Evolutionary conservation across 2,888 invertebrate species (phyloP).

Genomic region (Parelbella ahira): DNA sequence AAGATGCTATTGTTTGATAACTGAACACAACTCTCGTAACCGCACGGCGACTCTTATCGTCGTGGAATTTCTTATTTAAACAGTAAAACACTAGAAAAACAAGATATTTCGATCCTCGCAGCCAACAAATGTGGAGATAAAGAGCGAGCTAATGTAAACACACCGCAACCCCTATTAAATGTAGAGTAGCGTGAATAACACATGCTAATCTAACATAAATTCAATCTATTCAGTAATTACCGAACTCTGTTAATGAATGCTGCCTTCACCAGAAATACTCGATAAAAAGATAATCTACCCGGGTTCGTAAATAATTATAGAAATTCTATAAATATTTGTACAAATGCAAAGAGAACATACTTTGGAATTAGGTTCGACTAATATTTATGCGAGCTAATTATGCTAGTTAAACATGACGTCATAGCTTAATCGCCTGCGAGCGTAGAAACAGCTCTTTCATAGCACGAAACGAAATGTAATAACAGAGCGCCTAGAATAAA

Average conservation of each 20-base stretch:
- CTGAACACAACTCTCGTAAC: too few relatives aligned
- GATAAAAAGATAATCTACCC: too few relatives aligned
- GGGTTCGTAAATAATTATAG: too few relatives aligned
- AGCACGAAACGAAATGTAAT: conserved; percentile 14
- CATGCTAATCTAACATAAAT: too few relatives aligned
- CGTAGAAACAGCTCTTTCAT: conserved; percentile 14
- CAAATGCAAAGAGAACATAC: background rate
- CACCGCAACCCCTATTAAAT: too few relatives aligned
- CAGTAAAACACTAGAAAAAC: conserved; percentile 54
- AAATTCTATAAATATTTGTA: too few relatives aligned
- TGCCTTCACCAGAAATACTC: too few relatives aligned
- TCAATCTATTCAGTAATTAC: too few relatives aligned
- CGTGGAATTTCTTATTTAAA: conserved; percentile 59
- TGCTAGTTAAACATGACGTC: conserved; percentile 9
- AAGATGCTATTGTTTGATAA: conserved; percentile 21
- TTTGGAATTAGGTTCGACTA: background rate
- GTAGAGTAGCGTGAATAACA: too few relatives aligned
- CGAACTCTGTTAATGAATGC: too few relatives aligned
- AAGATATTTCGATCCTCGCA: conserved; percentile 48
- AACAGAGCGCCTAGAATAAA: conserved; percentile 7
- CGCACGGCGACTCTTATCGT: conserved; percentile 49
- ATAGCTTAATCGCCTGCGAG: conserved; percentile 2
- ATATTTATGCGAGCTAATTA: background rate
- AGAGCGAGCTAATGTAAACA: conserved; percentile 38
- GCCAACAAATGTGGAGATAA: conserved; percentile 40